Base-by-base conservation (phyloP, 2,113 vertebrate species). In the Meriones unguiculatus region DNA sequence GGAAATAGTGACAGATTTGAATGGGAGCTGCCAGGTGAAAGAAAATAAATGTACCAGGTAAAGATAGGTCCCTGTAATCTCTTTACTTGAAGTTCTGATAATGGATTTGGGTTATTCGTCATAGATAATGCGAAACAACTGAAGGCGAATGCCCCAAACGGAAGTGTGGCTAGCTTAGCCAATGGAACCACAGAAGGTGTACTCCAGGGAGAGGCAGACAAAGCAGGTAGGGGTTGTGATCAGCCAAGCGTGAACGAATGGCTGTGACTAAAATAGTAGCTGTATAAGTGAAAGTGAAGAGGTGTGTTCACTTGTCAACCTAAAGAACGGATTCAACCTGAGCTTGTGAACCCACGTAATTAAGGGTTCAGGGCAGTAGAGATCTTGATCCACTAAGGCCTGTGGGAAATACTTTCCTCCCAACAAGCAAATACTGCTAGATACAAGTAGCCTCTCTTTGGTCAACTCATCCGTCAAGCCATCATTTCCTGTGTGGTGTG, bases 31-130 rank as follows among this genome's bases (percentile, higher is more conserved):
- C 52, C 54, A 70, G 50, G 87, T 77, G 13, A 92, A 89, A 73
- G 62, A 28, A 41, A 75, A 86, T 35, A 41, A 32, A 22, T 87
- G 92, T 57, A 52, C 80, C 30, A 65, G 30, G 57, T 57, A 38
- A 77, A 82, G 28, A 64, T 80, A 8, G n/a, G 24, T 0, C 32
- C 24, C 62, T 20, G 13, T 57, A 38, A 70, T 78, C 69, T 86
- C n/a, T 84, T 93, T 92, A 32, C 46, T 88, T 95, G 65, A 92
- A 81, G 87, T 75, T 12, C n/a, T 95, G 77, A 87, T 20, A 28
- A 90, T 59, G 0, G 52, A 91, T 70, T 85, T 87, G 84, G 7
- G 12, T 82, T 59, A 20, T 70, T 6, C 52, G 5, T 94, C 38
- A 22, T 4, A 70, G 41, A 35, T 82, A 62, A 78, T n/a, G 67